These are phyloP conservation scores for Scotopteryx bipunctaria DNA, from an alignment of 2,888 invertebrate species.

Conservation along the genomic window DNA sequence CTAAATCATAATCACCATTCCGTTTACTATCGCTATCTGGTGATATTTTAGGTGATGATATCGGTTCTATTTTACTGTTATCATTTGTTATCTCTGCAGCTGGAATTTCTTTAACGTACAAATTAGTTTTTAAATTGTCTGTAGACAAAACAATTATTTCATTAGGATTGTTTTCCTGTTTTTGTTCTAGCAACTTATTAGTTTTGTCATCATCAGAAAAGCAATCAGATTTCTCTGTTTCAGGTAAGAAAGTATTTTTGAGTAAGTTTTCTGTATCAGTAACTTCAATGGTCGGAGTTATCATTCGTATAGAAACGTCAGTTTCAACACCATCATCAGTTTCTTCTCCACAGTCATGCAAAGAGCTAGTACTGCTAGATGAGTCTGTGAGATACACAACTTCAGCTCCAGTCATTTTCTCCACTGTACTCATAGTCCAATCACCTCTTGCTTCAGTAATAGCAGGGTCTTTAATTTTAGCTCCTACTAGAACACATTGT, in stretches of 20 bases:
- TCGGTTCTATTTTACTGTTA: constrained; percentile 17
- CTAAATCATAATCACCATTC: constrained; percentile 55
- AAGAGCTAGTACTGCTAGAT: constrained; percentile 85
- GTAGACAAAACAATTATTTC: constrained; percentile 72
- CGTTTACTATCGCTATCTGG: constrained; percentile 27
- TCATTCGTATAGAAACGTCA: constrained; percentile 75
- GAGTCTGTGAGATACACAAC: constrained; percentile 87
- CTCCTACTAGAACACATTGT: constrained; percentile 83
- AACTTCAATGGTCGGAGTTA: constrained; percentile 79
- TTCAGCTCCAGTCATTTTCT: constrained; percentile 85
- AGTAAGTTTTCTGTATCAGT: constrained; percentile 72
- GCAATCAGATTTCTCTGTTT: constrained; percentile 9
- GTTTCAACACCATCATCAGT: constrained; percentile 71
- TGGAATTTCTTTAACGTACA: constrained; percentile 67
- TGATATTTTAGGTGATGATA: constrained; percentile 7
- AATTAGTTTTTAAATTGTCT: constrained; percentile 67
- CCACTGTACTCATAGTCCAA: constrained; percentile 77
- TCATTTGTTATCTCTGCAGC: constrained; percentile 32
- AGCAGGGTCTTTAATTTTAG: constrained; percentile 83
- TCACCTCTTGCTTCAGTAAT: constrained; percentile 84
- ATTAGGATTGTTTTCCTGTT: constrained; percentile 41
- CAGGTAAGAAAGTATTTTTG: constrained; percentile 58
- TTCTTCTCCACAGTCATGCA: constrained; percentile 80
- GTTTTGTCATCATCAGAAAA: constrained; percentile 15
- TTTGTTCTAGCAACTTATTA: constrained; percentile 11